Evolutionary conservation across 1,140 invertebrate species (phyloP).

Genomic region (Hormaphis cornu): DNA sequence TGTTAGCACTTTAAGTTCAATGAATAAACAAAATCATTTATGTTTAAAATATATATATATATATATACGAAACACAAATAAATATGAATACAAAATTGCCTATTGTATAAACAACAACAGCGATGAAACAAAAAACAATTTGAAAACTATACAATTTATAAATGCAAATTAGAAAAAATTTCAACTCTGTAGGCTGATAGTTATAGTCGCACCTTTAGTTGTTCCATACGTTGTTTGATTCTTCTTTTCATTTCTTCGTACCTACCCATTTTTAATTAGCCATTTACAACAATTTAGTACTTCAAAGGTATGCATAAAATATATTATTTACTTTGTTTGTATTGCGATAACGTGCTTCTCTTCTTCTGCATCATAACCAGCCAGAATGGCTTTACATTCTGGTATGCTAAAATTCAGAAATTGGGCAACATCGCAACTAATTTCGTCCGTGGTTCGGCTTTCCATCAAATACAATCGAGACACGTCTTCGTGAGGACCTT

Average conservation of each 20-base stretch:
- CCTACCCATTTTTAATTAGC: constrained; percentile 41
- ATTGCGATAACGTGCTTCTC: constrained; percentile 59
- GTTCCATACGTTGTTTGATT: constrained; percentile 61
- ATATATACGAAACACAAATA: too few relatives aligned
- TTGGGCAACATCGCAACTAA: constrained; percentile 70
- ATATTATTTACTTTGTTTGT: constrained; percentile 55
- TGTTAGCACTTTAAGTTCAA: too few relatives aligned
- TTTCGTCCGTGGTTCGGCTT: constrained; percentile 59
- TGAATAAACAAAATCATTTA: too few relatives aligned
- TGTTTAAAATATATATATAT: too few relatives aligned
- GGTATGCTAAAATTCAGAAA: constrained; percentile 69
- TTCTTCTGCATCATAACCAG: constrained; percentile 68
- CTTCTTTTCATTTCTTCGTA: constrained; percentile 56
- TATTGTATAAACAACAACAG: too few relatives aligned
- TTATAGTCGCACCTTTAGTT: constrained; percentile 57
- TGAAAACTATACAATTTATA: too few relatives aligned
- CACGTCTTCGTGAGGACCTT: constrained; percentile 75
- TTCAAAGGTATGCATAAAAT: too few relatives aligned
- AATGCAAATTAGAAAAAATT: not conserved
- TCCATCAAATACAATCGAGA: constrained; percentile 72
- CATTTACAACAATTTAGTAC: not conserved
- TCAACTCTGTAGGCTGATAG: not conserved
- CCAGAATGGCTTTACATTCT: constrained; percentile 68
- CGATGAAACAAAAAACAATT: too few relatives aligned
- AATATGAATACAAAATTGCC: too few relatives aligned